These are phyloP conservation scores for Ditylenchus weischeri DNA, from an alignment of 2,888 invertebrate genomes.

Conservation along the genomic window DNA sequence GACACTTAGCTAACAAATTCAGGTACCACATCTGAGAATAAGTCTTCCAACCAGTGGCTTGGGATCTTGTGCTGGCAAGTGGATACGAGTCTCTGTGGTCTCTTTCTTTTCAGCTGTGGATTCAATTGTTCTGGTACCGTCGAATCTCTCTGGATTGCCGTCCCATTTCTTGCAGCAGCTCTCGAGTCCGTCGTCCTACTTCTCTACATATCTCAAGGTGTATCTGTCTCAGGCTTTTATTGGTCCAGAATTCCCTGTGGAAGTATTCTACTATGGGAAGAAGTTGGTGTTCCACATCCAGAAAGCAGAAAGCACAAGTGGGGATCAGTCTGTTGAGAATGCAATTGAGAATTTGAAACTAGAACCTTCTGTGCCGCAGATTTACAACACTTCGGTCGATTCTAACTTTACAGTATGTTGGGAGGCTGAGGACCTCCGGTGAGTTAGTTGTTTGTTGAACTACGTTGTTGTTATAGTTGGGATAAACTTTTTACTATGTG, in stretches of 20 bases:
- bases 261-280: slow-evolving; percentile 4
- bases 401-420: too few species aligned
- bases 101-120: neutral
- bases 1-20: neutral
- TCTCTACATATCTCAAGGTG: neutral
- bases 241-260: neutral
- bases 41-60: neutral
- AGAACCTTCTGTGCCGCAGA: too few species aligned
- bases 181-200: neutral
- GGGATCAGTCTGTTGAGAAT: too few species aligned
- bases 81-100: neutral
- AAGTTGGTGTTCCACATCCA: neutral
- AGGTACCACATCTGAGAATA: neutral
- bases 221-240: neutral
- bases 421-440: too few species aligned
- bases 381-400: too few species aligned
- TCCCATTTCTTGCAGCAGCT: neutral
- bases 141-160: neutral
- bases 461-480: too few species aligned
- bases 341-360: too few species aligned
- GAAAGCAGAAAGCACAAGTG: too few species aligned
- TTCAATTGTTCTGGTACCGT: neutral
- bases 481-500: too few species aligned
- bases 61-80: neutral
- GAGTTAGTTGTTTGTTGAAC: too few species aligned